Conservation (phyloP, 64 coral and sea anemone genomes). For the Montipora cactus region DNA sequence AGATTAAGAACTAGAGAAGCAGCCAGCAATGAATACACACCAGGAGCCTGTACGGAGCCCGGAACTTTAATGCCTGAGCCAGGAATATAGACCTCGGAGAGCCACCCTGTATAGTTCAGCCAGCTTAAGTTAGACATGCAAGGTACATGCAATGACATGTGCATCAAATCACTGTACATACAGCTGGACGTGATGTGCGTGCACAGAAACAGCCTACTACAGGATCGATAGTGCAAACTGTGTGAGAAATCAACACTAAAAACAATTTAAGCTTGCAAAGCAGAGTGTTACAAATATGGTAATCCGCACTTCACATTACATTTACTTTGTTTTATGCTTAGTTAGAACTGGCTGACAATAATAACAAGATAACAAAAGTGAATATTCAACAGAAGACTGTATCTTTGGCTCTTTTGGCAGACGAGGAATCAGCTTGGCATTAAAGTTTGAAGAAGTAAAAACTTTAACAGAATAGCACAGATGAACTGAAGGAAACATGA, state of each 20-base stretch:
- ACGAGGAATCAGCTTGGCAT: neutral
- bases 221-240: constrained; percentile 16
- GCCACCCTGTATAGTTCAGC: constrained; percentile 93
- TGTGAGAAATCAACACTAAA: constrained; percentile 38
- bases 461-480: neutral
- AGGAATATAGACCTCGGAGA: constrained; percentile 96
- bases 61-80: constrained; percentile 99
- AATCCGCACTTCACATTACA: neutral
- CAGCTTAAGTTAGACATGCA: constrained; percentile 60
- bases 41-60: constrained; percentile 98
- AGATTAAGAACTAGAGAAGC: constrained; percentile 46
- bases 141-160: constrained; percentile 13
- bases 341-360: constrained; percentile 56
- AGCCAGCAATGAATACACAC: constrained; percentile 84
- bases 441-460: neutral
- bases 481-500: neutral
- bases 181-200: neutral
- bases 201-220: constrained; percentile 30
- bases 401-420: neutral
- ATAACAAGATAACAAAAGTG: neutral
- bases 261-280: constrained; percentile 7
- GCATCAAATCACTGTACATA: constrained; percentile 5
- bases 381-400: neutral
- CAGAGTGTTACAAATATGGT: neutral
- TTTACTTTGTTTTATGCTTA: neutral